A percentile compares a stretch with the other conserved stretches of the same genome.
Conservation (phyloP, 1,140 invertebrate species). For the Leptinotarsa lineolata region DNA sequence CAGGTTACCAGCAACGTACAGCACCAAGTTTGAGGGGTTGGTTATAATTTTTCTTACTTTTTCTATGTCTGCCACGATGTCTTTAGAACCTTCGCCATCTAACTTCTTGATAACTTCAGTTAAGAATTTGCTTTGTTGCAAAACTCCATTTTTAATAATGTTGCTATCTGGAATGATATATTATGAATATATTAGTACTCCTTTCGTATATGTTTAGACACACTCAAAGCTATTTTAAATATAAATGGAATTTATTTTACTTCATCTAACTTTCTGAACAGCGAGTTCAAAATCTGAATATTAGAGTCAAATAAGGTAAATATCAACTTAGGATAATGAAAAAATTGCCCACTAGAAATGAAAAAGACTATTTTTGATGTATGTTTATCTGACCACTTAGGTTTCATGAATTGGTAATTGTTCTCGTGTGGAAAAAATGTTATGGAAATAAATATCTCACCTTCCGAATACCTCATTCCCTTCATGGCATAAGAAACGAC, state of each 20-base stretch:
- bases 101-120: constrained; percentile 66
- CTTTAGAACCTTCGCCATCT: constrained; percentile 60
- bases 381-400: too few species aligned
- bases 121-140: constrained; percentile 80
- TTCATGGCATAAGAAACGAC: constrained; percentile 67
- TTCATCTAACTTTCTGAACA: too few species aligned
- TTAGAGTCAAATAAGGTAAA: too few species aligned
- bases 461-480: constrained; percentile 65
- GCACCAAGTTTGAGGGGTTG: constrained; percentile 62
- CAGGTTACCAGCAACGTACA: constrained; percentile 77
- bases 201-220: too few species aligned
- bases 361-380: too few species aligned
- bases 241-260: too few species aligned
- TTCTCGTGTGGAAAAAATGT: neutral
- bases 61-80: constrained; percentile 67
- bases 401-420: too few species aligned
- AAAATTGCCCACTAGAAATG: too few species aligned
- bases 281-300: too few species aligned
- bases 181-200: too few species aligned
- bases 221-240: too few species aligned
- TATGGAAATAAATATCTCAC: constrained; percentile 56
- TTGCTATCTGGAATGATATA: constrained; percentile 69
- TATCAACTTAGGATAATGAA: too few species aligned
- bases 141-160: constrained; percentile 67
- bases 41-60: constrained; percentile 66